Evolutionary conservation across 2,797 vertebrate genomes (phyloP).

Genomic region (Cephalopachus bancanus): DNA sequence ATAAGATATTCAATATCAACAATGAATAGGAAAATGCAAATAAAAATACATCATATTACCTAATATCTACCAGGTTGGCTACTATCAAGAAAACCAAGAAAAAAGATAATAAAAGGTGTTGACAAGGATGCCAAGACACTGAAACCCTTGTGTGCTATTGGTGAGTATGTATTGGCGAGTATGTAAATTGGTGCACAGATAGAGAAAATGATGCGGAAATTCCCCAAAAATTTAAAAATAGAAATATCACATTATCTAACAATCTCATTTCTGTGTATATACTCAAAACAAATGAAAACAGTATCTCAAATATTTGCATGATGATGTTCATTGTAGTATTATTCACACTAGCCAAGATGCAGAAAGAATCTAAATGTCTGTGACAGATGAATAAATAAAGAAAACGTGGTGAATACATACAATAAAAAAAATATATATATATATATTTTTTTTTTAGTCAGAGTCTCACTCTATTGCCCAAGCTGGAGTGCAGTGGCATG

Average conservation of each 20-base stretch:
- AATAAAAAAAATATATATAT: too few species aligned
- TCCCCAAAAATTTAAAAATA: neutral
- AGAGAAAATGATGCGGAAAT: neutral
- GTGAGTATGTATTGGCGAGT: neutral
- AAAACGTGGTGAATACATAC: neutral
- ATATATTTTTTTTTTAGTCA: too few species aligned
- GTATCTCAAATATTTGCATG: neutral
- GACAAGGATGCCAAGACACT: neutral
- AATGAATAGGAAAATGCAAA: neutral
- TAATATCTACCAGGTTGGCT: neutral
- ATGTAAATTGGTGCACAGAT: neutral
- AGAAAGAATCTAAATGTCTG: neutral
- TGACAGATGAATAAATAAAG: neutral
- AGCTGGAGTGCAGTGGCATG: too few species aligned
- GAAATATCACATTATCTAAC: neutral
- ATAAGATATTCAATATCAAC: neutral
- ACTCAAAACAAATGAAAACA: neutral
- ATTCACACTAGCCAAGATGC: neutral
- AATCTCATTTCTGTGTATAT: neutral
- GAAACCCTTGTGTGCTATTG: neutral
- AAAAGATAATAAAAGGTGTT: neutral
- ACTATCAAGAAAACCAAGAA: neutral
- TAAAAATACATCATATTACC: neutral
- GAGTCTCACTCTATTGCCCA: too few species aligned
- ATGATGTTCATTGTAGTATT: neutral